Evolutionary conservation across 2,888 invertebrate genomes (phyloP), one percentile per base, ranked within the genome.

Genomic region (Drosophila gaucha): DNA sequence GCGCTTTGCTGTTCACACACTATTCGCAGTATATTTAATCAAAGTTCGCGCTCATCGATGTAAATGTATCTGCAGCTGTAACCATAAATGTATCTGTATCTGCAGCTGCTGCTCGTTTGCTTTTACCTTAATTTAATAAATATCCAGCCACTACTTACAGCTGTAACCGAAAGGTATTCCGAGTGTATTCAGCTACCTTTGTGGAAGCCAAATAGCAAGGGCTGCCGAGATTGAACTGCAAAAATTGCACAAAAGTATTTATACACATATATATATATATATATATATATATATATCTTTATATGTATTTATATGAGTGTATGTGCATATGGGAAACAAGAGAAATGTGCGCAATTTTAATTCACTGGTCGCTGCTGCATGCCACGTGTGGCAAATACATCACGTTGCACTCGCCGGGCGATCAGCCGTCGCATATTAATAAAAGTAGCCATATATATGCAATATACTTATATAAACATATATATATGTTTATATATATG

Each of bases 311-410:
- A 24, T 24, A 12, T 28, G 3, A 12, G 26, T 43, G 16, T 26
- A n/a, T 24, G 14, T 2, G 9, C 43, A 35, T 52, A 43, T 20
- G 50, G 26, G 57, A 57, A 56, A 56, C 39, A 56, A 65, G 74
- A 66, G 60, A 66, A 83, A 80, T 77, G 58, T 66, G 62, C 31
- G 44, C 67, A 66, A 26, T 74, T 83, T 77, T 77, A 77, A 80
- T 72, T 74, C 80, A 74, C 69, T 80, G 60, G 50, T 36, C n/a
- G 18, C 8, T 43, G 39, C 20, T 33, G 44, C 69, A 58, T 31
- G 59, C 69, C 63, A 51, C 55, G 56, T 68, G 55, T 52, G 63
- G 57, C 64, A 64, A 9, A 41, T 47, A 30, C 16, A 28, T 24
- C 50, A 20, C 26, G 16, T 20, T 52, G 55, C 30, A 39, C 35